These are phyloP conservation scores for Agapornis roseicollis DNA, from an alignment of 2,113 vertebrate genomes.

Conservation along the genomic window DNA sequence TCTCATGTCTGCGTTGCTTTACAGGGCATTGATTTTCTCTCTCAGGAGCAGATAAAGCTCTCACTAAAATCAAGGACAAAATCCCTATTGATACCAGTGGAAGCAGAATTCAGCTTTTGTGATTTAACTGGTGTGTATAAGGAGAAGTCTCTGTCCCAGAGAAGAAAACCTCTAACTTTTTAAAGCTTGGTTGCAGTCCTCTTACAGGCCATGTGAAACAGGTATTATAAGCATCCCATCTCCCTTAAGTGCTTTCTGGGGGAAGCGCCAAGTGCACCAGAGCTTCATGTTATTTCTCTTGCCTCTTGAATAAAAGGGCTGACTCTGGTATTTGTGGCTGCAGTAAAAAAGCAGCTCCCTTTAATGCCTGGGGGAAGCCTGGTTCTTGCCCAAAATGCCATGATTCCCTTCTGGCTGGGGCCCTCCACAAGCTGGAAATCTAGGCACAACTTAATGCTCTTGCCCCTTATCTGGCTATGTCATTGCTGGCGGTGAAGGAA, in stretches of 20 bases:
- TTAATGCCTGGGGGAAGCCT: background rate
- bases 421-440: background rate
- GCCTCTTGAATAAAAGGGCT: background rate
- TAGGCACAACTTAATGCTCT: accelerated
- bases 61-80: slow-evolving; percentile 20
- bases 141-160: background rate
- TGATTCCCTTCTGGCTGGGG: background rate
- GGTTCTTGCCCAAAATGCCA: background rate
- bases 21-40: slow-evolving; percentile 2
- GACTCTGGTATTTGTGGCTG: background rate
- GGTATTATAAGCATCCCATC: background rate
- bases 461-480: background rate
- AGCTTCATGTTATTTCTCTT: background rate
- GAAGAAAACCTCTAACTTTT: background rate
- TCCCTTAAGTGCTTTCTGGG: slow-evolving; percentile 3
- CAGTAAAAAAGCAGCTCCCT: background rate
- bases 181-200: background rate
- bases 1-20: background rate
- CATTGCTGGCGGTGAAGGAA: background rate
- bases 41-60: background rate
- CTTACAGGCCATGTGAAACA: background rate
- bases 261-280: background rate
- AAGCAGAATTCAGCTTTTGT: background rate
- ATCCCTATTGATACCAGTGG: background rate
- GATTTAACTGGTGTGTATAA: background rate